Evolutionary conservation across 2,113 vertebrate species (phyloP).

Genomic region (Dissostichus mawsoni): DNA sequence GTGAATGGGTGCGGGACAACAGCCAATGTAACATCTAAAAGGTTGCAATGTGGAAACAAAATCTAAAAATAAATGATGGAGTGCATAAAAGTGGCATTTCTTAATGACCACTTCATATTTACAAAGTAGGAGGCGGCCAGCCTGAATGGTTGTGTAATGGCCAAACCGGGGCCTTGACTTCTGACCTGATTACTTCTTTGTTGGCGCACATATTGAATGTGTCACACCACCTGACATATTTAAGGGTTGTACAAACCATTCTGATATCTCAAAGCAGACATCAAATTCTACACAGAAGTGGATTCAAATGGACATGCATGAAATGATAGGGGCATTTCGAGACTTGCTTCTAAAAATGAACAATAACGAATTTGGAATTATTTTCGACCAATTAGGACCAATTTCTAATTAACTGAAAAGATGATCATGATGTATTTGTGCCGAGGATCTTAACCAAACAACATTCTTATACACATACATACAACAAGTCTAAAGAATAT

Average conservation of each 20-base stretch:
- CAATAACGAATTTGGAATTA: no score
- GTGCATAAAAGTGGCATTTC: neutral
- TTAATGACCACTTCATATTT: neutral
- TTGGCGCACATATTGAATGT: neutral
- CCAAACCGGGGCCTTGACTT: conserved; percentile 31
- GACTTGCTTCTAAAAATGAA: no score
- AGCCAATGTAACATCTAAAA: neutral
- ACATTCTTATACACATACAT: no score
- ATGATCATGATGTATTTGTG: no score
- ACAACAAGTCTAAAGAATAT: no score
- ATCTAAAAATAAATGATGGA: neutral
- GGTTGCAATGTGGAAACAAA: neutral
- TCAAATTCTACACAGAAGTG: neutral
- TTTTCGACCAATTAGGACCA: no score
- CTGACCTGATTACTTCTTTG: conserved; percentile 37
- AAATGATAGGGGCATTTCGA: no score
- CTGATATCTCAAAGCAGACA: neutral
- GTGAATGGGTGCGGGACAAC: neutral
- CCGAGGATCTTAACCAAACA: no score
- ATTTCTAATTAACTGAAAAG: no score
- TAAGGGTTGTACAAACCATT: neutral
- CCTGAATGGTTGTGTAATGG: neutral
- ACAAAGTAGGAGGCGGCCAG: conserved; percentile 7
- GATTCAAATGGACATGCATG: no score
- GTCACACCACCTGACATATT: neutral